Base-by-base conservation (phyloP, 2,113 vertebrate genomes). In the Lampris incognitus region DNA sequence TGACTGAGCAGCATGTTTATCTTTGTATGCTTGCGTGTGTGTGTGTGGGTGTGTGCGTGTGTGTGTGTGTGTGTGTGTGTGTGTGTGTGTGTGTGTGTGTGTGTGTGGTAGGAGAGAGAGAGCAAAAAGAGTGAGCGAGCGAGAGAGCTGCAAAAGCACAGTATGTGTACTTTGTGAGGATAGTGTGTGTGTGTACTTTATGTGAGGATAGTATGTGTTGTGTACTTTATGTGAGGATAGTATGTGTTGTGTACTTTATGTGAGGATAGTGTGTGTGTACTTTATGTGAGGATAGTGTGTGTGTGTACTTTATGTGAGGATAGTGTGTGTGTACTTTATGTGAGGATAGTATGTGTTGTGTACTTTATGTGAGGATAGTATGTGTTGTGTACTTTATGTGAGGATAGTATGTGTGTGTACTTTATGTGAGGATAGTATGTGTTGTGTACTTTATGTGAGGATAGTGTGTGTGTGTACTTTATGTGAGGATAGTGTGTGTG, bases 301-400 rank as follows among this genome's bases (percentile, higher is more conserved):
- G 52, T 36, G 54, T 55, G 72, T 68, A 55, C 73, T 89, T 83
- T 91, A 82, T 90, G 90, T 91, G 83, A 89, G 24, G 24, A 24
- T 24, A 36, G 76, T 67, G 52, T 81, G 39, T 60, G 5, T 79
- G 39, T 36, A 11, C 41, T 5, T 64, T 61, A 68, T 51, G 44
- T 68, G 73, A 9, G 80, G 24, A 5, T 36, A 60, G 24, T 24
- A 0, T 24, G 24, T 24, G 24, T 24, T 24, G 24, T 24, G 24
- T 24, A 24, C 24, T 24, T 24, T 24, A 24, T 24, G 24, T 24
- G 49, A 44, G 60, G 60, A 51, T 48, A 55, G 52, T 24, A 24
- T 24, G 77, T 76, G 71, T 66, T 55, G 38, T 50, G 58, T 68
- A 55, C 73, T 89, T 83, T 91, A 82, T 90, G 90, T 91, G 83